Base-by-base conservation (phyloP, 1,140 invertebrate genomes). In the Lethocerus indicus region DNA sequence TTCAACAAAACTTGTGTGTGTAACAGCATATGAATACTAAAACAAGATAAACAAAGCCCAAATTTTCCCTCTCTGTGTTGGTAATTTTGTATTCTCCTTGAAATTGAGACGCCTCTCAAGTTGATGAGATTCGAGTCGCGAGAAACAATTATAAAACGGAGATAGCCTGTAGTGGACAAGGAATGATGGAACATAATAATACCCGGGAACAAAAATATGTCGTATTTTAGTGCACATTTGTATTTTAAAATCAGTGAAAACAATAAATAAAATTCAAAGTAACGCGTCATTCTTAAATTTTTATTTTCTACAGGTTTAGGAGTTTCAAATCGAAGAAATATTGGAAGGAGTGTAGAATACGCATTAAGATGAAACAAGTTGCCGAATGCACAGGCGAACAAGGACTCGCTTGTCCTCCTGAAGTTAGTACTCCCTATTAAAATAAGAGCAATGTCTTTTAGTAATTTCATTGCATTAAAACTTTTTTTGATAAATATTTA, bases 311-410 rank as follows among this genome's bases (percentile, higher is more conserved):
- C 26, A 43, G 41, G 26, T 43, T 43, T 25, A 12, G 41, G 26
- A 7, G 23, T 4, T 43, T 43, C 12, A 16, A 7, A 7, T 24
- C 23, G 21, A 20, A 43, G 7, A 5, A 25, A 4, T 7, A 43
- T 25, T 43, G 41, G 41, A 43, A 43, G 23, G 4, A 24, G 12
- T 43, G 41, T 29, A 35, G 20, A 29, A 16, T 13, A 14, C 13
- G 26, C 5, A 13, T 43, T 21, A 18, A 23, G 13, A 42, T 54
- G n/a, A 41, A 49, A 27, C 48, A 54, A 26, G 41, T 24, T 43
- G 41, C 16, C 20, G 23, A 23, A 25, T 43, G 41, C 20, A 5
- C 26, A 24, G 41, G 41, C 3, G 41, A 20, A 20, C 21, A 43
- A 27, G 27, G 41, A 13, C 21, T 24, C 4, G 23, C 16, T 25